Evolutionary conservation across 2,113 vertebrate species (phyloP).

Genomic region (Ctenomys sociabilis): DNA sequence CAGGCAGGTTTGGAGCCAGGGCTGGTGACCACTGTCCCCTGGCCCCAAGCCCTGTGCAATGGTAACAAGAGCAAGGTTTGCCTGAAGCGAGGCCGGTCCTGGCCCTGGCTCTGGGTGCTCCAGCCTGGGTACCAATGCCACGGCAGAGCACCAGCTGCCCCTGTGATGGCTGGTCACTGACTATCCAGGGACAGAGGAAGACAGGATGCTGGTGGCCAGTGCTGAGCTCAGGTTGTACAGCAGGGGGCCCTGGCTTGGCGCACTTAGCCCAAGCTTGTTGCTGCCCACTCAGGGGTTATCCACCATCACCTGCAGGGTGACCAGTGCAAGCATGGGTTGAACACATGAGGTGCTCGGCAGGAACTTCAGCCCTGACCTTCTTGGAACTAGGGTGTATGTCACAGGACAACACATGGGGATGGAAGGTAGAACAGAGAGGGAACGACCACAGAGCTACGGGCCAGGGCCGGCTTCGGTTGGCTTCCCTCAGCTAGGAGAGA

Average conservation of each 20-base stretch:
- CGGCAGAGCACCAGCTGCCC: neutral
- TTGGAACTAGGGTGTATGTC: fast-evolving
- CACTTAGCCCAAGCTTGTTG: neutral
- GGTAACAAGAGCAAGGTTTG: neutral
- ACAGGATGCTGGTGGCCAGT: fast-evolving
- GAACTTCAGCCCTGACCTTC: neutral
- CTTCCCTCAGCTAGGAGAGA: neutral
- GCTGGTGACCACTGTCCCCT: neutral
- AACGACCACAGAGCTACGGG: neutral
- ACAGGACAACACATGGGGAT: fast-evolving
- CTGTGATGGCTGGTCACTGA: neutral
- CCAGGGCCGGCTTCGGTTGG: too few relatives aligned
- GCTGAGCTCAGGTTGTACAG: neutral
- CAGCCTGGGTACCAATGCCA: neutral
- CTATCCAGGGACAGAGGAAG: neutral
- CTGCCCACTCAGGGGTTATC: too few relatives aligned
- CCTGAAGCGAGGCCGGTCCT: too few relatives aligned
- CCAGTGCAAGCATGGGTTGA: neutral
- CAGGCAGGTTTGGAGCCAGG: too few relatives aligned
- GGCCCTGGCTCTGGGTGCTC: neutral
- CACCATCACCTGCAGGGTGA: too few relatives aligned
- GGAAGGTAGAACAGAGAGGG: fast-evolving
- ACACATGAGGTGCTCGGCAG: neutral
- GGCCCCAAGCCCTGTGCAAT: too few relatives aligned
- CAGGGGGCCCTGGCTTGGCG: neutral